Evolutionary conservation across 2,888 invertebrate genomes (phyloP).

Genomic region (Eupithecia centaureata): DNA sequence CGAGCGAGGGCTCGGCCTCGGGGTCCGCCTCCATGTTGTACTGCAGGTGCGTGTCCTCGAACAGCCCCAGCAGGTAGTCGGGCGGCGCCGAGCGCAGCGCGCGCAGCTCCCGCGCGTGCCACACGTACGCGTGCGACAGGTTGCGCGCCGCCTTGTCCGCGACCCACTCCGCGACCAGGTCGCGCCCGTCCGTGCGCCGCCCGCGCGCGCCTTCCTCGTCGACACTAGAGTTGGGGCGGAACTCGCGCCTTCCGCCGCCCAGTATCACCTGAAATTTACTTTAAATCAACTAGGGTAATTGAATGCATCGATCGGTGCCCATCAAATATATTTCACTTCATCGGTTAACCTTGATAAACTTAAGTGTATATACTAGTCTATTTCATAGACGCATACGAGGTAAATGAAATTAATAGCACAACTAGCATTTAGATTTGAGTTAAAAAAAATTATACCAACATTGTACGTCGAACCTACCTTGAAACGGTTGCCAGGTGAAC

Average conservation of each 20-base stretch:
- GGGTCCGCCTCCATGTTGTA: slow-evolving; percentile 86
- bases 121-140: slow-evolving; percentile 77
- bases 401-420: too few relatives aligned
- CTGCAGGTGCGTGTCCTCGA: slow-evolving; percentile 84
- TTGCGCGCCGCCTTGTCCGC: slow-evolving; percentile 65
- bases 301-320: neutral
- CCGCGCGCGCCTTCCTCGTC: slow-evolving; percentile 81
- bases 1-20: slow-evolving; percentile 86
- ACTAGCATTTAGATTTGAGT: too few relatives aligned
- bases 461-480: slow-evolving; percentile 82
- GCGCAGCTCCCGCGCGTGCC: slow-evolving; percentile 62
- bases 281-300: neutral
- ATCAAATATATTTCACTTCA: neutral
- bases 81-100: slow-evolving; percentile 71
- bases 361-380: too few relatives aligned
- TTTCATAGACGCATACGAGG: too few relatives aligned
- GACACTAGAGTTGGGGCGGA: slow-evolving; percentile 77
- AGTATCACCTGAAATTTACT: slow-evolving; percentile 80
- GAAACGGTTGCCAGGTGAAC: slow-evolving; percentile 45
- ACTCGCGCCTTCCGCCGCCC: slow-evolving; percentile 88
- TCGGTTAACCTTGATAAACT: too few relatives aligned
- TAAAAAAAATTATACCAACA: too few relatives aligned
- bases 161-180: slow-evolving; percentile 88
- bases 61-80: slow-evolving; percentile 85
- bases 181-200: slow-evolving; percentile 81